phyloP scores from a whole-genome alignment of 2,797 vertebrate species.

The Scolopax rusticola region DNA sequence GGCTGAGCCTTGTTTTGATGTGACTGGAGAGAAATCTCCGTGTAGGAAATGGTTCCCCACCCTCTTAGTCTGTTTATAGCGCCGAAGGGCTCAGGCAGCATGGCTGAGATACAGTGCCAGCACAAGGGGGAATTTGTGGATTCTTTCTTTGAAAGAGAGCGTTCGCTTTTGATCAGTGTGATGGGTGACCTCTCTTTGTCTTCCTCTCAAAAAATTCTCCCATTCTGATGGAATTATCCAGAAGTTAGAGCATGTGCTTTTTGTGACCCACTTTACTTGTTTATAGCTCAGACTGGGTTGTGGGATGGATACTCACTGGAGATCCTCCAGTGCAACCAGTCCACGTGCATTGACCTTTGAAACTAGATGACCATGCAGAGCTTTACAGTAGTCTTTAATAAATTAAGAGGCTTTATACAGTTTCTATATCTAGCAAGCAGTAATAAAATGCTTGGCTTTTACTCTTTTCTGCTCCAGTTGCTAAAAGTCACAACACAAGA shows the following conservation, averaged over 20 bases:
- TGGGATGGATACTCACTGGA: neutral
- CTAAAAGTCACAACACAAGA: conserved; percentile 8
- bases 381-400: conserved; percentile 8
- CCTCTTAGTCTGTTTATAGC: neutral
- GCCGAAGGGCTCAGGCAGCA: neutral
- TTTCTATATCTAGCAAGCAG: neutral
- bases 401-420: neutral
- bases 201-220: neutral
- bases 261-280: neutral
- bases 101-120: neutral
- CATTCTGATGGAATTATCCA: neutral
- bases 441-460: conserved; percentile 4
- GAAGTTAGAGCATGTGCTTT: neutral
- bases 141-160: neutral
- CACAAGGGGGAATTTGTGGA: rapidly evolving
- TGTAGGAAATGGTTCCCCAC: neutral
- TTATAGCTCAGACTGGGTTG: neutral
- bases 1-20: neutral
- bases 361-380: neutral
- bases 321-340: neutral
- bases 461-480: conserved; percentile 21
- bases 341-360: neutral
- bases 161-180: neutral
- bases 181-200: neutral
- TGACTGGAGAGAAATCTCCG: neutral